Evolutionary conservation across 2,888 invertebrate genomes (phyloP), one percentile per base, ranked within the genome.

Genomic region (Folsomia candida): DNA sequence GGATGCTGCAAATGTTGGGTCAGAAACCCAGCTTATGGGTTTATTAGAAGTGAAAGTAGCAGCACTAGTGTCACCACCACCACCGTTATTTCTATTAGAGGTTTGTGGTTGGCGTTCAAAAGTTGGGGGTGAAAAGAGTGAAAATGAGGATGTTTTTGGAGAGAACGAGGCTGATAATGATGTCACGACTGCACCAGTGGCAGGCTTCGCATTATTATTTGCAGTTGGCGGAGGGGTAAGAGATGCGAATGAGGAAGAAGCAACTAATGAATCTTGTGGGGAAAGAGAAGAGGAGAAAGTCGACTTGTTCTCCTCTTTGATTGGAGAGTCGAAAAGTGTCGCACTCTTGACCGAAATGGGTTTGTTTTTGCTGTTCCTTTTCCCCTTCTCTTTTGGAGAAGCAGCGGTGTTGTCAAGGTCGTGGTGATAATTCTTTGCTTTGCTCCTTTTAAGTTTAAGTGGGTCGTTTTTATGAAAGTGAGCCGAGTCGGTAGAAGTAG

Each of bases 1-100:
- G 2, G 71, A 69, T 14, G 73, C 76, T n/a, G 76, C 76, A 70
- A 72, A 75, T 59, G 72, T 67, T 18, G 76, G 76, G 60, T 75
- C 72, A 6, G 75, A 63, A 27, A 73, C 73, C 76, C 76, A 76
- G 11, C 37, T 66, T 54, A 4, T 18, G 54, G 54, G 6, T n/a
- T 14, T 47, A n/a, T n/a, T n/a, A n/a, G n/a, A n/a, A n/a, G n/a
- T n/a, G n/a, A n/a, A n/a, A n/a, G n/a, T n/a, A n/a, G n/a, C n/a
- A n/a, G n/a, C n/a, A n/a, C n/a, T n/a, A n/a, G n/a, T n/a, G 11
- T 54, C 47, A 60, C 73, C 75, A 59, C 51, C 66, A 51, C 74
- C 74, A 65, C 67, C 71, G 24, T 71, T 69, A 57, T 69, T 68
- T 24, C 63, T 65, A 1, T 54, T 69, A 4, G n/a, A 18, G 28